These are phyloP conservation scores for Lamellibrachia columna DNA, from an alignment of 2,888 invertebrate species.

Conservation along the genomic window DNA sequence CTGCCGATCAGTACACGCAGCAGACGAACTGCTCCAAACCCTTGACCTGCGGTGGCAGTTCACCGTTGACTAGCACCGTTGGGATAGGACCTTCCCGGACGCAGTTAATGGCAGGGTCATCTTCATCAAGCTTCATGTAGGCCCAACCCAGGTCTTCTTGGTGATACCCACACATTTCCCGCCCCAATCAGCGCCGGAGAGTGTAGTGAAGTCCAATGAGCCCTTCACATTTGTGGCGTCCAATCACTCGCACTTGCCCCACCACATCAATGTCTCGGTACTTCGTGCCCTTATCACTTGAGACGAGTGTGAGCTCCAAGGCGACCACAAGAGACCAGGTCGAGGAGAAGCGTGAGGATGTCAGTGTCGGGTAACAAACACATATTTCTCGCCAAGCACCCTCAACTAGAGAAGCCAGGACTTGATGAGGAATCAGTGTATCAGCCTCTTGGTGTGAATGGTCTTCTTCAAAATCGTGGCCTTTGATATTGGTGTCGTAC, in stretches of 20 bases:
- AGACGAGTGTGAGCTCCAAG: constrained; percentile 13
- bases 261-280: constrained; percentile 29
- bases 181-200: constrained; percentile 33
- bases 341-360: constrained; percentile 28
- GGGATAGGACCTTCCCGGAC: constrained; percentile 13
- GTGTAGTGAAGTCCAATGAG: constrained; percentile 30
- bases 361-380: constrained; percentile 34
- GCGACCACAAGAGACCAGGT: constrained; percentile 25
- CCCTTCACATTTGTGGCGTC: constrained; percentile 28
- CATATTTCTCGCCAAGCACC: constrained; percentile 19
- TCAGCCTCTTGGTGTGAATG: constrained; percentile 31
- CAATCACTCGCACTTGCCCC: constrained; percentile 26
- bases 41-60: too few species aligned
- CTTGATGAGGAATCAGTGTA: constrained; percentile 31
- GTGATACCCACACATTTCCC: constrained; percentile 34
- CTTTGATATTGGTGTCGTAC: constrained; percentile 26
- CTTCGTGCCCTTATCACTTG: constrained; percentile 29
- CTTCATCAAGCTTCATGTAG: constrained; percentile 28
- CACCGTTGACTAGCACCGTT: background rate
- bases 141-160: constrained; percentile 33
- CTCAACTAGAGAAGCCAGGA: background rate
- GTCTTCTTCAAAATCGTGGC: constrained; percentile 21
- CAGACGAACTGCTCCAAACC: background rate
- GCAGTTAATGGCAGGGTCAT: constrained; percentile 24
- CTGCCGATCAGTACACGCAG: constrained; percentile 19